These are phyloP conservation scores for Pogonomyrmex californicus DNA, from an alignment of 1,140 invertebrate genomes.

Conservation along the genomic window DNA sequence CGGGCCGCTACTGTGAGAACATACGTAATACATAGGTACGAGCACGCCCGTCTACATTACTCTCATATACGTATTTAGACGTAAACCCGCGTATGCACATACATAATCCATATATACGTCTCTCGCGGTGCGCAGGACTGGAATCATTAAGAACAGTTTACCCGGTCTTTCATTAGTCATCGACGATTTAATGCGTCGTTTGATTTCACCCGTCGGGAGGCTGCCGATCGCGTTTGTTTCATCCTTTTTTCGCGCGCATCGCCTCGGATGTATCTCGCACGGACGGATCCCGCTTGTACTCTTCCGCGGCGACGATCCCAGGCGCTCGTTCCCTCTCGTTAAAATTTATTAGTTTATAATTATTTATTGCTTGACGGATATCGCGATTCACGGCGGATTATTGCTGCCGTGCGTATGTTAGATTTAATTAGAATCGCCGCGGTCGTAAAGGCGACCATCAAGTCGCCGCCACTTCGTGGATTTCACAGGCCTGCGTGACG, in stretches of 20 bases:
- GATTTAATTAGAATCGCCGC: constrained; percentile 56
- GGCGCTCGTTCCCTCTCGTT: constrained; percentile 39
- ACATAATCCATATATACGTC: constrained; percentile 47
- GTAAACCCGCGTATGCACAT: background rate
- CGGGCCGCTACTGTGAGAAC: constrained; percentile 77
- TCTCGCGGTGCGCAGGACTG: constrained; percentile 33
- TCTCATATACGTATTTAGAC: constrained; percentile 37
- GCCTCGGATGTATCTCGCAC: background rate
- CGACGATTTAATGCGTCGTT: constrained; percentile 74
- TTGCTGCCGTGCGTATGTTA: constrained; percentile 29
- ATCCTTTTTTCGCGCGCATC: constrained; percentile 29
- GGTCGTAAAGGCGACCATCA: constrained; percentile 29
- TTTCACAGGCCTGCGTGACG: constrained; percentile 48
- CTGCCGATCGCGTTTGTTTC: constrained; percentile 13
- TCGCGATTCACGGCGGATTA: constrained; percentile 25
- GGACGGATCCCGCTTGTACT: background rate
- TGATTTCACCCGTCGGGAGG: constrained; percentile 61
- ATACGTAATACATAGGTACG: constrained; percentile 57
- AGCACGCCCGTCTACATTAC: constrained; percentile 38
- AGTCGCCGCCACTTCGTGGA: background rate
- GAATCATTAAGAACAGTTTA: constrained; percentile 78
- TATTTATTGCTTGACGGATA: constrained; percentile 21
- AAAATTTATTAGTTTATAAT: constrained; percentile 64
- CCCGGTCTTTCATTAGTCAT: constrained; percentile 77
- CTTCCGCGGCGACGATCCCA: background rate